phyloP scores from a whole-genome alignment of 2,888 invertebrate species.

The Temnothorax unifasciatus region DNA sequence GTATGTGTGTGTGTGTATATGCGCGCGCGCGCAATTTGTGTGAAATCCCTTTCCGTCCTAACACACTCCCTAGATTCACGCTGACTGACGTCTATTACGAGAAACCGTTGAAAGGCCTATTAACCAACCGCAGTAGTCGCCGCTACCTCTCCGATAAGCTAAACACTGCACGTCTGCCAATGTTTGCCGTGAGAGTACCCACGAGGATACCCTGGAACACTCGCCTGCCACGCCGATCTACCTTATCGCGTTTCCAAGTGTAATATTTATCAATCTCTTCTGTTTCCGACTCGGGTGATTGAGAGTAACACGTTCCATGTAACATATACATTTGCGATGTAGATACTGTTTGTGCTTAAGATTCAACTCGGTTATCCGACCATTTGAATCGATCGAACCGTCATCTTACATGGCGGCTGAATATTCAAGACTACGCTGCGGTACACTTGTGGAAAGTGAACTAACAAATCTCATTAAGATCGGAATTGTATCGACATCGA shows the following conservation, averaged over 20 bases:
- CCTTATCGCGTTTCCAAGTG: constrained; percentile 56
- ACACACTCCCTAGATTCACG: background rate
- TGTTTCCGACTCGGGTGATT: background rate
- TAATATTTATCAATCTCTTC: constrained; percentile 3
- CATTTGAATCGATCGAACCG: background rate
- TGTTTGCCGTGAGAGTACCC: constrained; percentile 52
- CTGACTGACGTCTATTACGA: background rate
- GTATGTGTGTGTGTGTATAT: background rate
- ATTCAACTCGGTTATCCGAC: background rate
- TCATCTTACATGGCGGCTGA: background rate
- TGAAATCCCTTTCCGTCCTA: background rate
- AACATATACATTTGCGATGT: background rate
- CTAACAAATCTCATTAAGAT: background rate
- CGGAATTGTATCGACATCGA: background rate
- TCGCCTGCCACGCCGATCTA: constrained; percentile 40
- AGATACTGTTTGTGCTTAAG: background rate
- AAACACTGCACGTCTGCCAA: constrained; percentile 46
- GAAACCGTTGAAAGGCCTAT: constrained; percentile 1
- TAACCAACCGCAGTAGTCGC: constrained; percentile 25
- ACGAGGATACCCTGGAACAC: background rate
- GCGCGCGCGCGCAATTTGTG: background rate
- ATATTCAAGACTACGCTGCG: background rate
- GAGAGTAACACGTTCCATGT: constrained; percentile 17
- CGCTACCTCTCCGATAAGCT: constrained; percentile 10
- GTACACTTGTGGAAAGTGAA: background rate